Evolutionary conservation across 2,797 vertebrate genomes (phyloP).

Genomic region (Zenarchopterus dispar): DNA sequence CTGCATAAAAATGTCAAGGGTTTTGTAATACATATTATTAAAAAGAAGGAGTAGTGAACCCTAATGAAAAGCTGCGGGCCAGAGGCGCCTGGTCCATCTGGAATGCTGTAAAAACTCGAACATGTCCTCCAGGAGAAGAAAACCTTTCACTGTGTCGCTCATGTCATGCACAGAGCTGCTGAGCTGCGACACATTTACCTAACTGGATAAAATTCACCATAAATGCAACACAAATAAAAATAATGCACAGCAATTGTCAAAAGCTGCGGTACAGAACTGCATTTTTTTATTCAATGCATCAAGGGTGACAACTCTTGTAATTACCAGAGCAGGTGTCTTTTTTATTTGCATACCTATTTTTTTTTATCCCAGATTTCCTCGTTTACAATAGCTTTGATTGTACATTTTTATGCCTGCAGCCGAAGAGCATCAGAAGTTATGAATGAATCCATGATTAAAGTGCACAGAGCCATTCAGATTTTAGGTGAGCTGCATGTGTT

Average conservation of each 20-base stretch:
- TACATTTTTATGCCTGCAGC: not conserved
- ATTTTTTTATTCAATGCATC: constrained; percentile 6
- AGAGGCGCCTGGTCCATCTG: too few species aligned
- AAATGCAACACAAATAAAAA: not conserved
- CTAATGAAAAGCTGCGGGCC: too few species aligned
- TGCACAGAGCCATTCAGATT: not conserved
- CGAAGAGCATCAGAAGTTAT: constrained; percentile 18
- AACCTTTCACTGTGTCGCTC: constrained; percentile 2
- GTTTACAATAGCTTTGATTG: constrained; percentile 8
- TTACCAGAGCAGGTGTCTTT: constrained; percentile 23
- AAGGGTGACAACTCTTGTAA: constrained; percentile 38
- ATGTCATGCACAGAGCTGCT: not conserved
- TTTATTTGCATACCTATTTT: constrained; percentile 2
- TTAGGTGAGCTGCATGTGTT: constrained; percentile 17
- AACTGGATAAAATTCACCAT: not conserved
- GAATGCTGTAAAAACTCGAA: not conserved
- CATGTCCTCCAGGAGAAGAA: not conserved
- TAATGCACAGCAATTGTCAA: not conserved
- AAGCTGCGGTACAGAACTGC: not conserved
- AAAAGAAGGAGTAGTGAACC: too few species aligned
- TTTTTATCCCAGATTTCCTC: constrained; percentile 4
- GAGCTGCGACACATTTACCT: not conserved
- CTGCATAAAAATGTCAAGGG: too few species aligned
- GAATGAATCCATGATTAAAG: not conserved
- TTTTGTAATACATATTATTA: too few species aligned